Base-by-base conservation (phyloP, 2,888 invertebrate genomes). In the Harpalus rubripes region DNA sequence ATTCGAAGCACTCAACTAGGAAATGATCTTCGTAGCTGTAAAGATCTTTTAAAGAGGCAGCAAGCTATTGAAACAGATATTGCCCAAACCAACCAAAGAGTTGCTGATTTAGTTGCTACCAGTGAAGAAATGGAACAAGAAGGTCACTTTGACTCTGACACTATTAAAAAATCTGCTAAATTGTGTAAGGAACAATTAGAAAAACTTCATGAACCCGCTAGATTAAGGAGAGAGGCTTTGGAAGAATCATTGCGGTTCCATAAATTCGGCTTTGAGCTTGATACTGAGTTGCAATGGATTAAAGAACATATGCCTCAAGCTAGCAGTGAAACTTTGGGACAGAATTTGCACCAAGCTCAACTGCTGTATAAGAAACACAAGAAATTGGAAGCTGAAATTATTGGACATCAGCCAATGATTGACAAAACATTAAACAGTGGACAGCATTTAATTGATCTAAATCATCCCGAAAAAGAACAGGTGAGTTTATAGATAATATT, bases 281-380 rank as follows among this genome's bases (percentile, higher is more conserved):
- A 97, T 74, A 95, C 96, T 0, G 99, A 99, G 90, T 92, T 98
- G 88, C 98, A 97, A 89, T 99, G 99, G 99, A 96, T 99, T 87
- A 95, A 95, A 58, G 99, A 99, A 90, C 97, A 98, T 86, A 91
- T 95, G 87, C 96, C 97, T 0, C 93, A 95, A 0, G 98, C 97
- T 0, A 93, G 95, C 0, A 96, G 97, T 0, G 94, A 94, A 12
- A 93, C 93, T 39, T 92, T 96, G 26, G 98, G 98, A 0, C 95
- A 95, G 81, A 98, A 97, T 91, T 92, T 99, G 59, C 96, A 98
- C 89, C 98, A 98, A 88, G 98, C 98, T 0, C 98, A 98, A 90
- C 97, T 96, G 15, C 93, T 97, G 85, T 94, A 96, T 90, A 99
- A 98, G 92, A 98, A 98, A 90, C 98, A 99, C 91, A 96, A 95